Base-by-base conservation (phyloP, 2,888 invertebrate species). In the Nephrocerus scutellatus region DNA sequence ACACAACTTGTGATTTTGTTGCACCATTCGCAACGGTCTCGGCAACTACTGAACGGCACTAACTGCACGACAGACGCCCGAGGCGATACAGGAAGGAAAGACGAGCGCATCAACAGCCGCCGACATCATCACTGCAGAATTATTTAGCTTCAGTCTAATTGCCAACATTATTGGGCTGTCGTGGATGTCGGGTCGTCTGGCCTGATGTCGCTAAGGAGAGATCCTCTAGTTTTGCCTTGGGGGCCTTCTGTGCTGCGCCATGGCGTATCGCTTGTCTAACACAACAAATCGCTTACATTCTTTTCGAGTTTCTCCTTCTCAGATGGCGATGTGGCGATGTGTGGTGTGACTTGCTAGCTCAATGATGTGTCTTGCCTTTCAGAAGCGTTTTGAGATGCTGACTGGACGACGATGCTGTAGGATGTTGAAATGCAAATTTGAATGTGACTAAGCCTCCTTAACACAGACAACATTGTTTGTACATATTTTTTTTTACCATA, bases 251-350 rank as follows among this genome's bases (percentile, higher is more conserved):
- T 21, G 13, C 31, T 25, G 46, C 34, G 44, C 42, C 43, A 40
- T 45, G 42, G 39, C 41, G 41, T 34, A 34, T 36, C 41, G 47
- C 32, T 39, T 47, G 55, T 55, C 49, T 52, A 56, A 55, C 52
- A 55, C 55, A 57, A 55, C 56, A 58, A 63, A 55, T 60, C 62
- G 58, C 52, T 58, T 52, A 53, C 56, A 55, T 57, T 53, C 51
- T 47, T 51, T 41, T 7, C 9, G n/a, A 26, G n/a, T n/a, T n/a
- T n/a, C n/a, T n/a, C 6, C 26, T 12, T 26, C 13, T 26, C n/a
- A n/a, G 7, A n/a, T 6, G 13, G 6, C 13, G 26, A 26, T 26
- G 26, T 8, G 26, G n/a, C 26, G 13, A 28, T 28, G n/a, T 18
- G 20, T 6, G 9, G 21, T n/a, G n/a, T n/a, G n/a, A n/a, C n/a